Conservation (phyloP, 2,888 invertebrate species). For the Dusona sp. region DNA sequence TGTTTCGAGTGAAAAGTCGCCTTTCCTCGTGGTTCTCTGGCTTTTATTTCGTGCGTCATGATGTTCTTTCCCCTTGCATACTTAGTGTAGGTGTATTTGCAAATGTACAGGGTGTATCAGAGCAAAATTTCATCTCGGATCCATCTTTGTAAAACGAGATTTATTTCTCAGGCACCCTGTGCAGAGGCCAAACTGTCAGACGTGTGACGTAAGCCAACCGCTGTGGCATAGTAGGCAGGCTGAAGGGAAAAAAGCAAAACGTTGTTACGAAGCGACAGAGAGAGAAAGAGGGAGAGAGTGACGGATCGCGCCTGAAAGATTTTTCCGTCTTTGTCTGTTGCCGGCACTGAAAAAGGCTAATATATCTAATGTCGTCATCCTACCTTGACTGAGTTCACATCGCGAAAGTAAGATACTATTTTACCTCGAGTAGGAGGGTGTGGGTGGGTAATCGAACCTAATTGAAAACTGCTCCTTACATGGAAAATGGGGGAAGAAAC, state of each 20-base stretch:
- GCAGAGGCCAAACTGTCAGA: slow-evolving; percentile 26
- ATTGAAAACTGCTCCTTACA: slow-evolving; percentile 62
- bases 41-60: slow-evolving; percentile 13
- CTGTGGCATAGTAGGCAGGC: slow-evolving; percentile 20
- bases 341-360: slow-evolving; percentile 42
- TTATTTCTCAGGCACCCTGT: background rate
- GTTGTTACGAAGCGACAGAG: slow-evolving; percentile 17
- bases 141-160: background rate
- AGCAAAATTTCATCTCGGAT: background rate
- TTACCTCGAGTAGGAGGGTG: slow-evolving; percentile 36
- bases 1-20: slow-evolving; percentile 52
- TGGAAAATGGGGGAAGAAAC: background rate
- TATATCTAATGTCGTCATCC: slow-evolving; percentile 28
- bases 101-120: background rate
- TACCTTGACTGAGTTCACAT: slow-evolving; percentile 2
- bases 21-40: slow-evolving; percentile 9
- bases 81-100: background rate
- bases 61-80: slow-evolving; percentile 30
- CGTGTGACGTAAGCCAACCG: background rate
- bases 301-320: slow-evolving; percentile 63
- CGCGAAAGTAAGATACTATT: slow-evolving; percentile 51
- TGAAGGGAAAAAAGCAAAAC: slow-evolving; percentile 31
- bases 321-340: slow-evolving; percentile 3
- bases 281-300: slow-evolving; percentile 42
- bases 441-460: slow-evolving; percentile 64